Percentiles rank a stretch among this genome's conserved stretches.
phyloP scores from a whole-genome alignment of 2,888 invertebrate genomes.

The Cantharis rufa region DNA sequence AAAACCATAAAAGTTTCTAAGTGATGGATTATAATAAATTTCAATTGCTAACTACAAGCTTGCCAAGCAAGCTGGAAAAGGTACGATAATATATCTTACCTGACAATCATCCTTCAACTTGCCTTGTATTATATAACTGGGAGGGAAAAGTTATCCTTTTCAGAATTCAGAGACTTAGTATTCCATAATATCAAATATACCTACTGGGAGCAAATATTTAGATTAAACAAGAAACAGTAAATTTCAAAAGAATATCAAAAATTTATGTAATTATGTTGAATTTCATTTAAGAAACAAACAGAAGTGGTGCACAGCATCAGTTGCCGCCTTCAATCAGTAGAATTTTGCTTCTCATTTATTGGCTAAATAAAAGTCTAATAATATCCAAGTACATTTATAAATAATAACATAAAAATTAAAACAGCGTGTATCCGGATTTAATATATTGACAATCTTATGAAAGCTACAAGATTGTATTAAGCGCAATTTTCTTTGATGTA shows the following conservation, averaged over 20 bases:
- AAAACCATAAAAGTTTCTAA: not conserved
- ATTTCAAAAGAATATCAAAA: not conserved
- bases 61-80: not conserved
- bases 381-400: not conserved
- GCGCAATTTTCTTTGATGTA: not conserved
- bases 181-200: not conserved
- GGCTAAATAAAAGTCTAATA: not conserved
- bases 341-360: not conserved
- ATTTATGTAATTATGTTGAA: not conserved
- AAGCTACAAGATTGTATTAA: not conserved
- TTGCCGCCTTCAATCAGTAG: not conserved
- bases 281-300: not conserved
- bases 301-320: not conserved
- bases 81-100: not conserved
- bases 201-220: not conserved
- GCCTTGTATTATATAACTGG: not conserved
- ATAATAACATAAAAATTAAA: not conserved
- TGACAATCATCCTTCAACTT: not conserved
- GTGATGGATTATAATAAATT: not conserved
- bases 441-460: not conserved
- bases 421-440: not conserved
- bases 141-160: not conserved
- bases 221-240: not conserved
- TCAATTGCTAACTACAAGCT: not conserved
- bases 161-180: not conserved